A percentile compares a stretch with the other conserved stretches of the same genome.
These are phyloP conservation scores for Chloromyia formosa DNA, from an alignment of 2,888 invertebrate genomes.

Conservation along the genomic window DNA sequence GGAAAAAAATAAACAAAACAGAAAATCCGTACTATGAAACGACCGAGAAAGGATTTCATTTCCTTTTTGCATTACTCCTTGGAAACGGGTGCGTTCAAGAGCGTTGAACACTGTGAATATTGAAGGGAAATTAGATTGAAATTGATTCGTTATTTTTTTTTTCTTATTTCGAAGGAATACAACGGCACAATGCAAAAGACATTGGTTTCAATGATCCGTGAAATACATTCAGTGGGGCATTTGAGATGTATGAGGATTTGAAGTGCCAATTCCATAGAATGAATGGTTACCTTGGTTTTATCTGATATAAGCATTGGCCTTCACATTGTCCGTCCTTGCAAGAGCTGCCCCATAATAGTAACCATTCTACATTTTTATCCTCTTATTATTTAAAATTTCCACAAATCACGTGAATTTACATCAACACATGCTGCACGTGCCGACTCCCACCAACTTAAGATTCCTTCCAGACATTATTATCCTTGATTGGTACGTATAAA, in stretches of 20 bases:
- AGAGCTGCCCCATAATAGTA: too few relatives aligned
- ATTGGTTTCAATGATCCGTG: not conserved
- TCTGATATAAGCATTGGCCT: too few relatives aligned
- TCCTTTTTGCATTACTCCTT: slow-evolving; percentile 19
- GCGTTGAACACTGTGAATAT: not conserved
- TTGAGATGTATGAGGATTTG: not conserved
- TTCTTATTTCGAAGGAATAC: not conserved
- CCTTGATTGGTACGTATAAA: too few relatives aligned
- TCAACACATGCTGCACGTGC: too few relatives aligned
- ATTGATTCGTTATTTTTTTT: slow-evolving; percentile 22
- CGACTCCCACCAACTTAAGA: too few relatives aligned
- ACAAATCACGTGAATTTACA: too few relatives aligned
- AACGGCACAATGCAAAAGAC: not conserved
- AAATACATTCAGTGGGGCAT: not conserved
- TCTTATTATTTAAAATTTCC: too few relatives aligned
- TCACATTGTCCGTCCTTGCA: too few relatives aligned
- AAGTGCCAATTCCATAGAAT: too few relatives aligned
- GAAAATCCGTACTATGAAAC: slow-evolving; percentile 11
- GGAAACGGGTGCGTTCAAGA: not conserved
- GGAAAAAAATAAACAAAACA: slow-evolving; percentile 8
- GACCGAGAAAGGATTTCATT: slow-evolving; percentile 37
- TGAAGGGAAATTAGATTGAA: slow-evolving; percentile 24
- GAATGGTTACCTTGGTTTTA: too few relatives aligned
- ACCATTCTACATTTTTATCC: too few relatives aligned
- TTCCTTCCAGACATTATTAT: too few relatives aligned